Percentiles rank a stretch among this genome's conserved stretches.
phyloP scores from a whole-genome alignment of 2,113 vertebrate genomes.

The Urocynchramus pylzowi region DNA sequence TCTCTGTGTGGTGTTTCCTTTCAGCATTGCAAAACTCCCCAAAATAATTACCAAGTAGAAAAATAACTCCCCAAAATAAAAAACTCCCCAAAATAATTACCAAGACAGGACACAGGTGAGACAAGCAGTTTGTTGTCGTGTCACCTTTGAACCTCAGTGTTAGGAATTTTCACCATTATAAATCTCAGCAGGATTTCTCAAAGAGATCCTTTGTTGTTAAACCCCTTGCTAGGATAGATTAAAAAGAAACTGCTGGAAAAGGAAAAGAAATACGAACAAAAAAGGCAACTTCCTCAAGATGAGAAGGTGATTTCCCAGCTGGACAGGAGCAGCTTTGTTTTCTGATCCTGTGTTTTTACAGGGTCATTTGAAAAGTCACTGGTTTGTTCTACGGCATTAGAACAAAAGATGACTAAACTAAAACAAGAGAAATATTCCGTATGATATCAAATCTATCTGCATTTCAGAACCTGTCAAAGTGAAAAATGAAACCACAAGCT shows the following conservation, averaged over 20 bases:
- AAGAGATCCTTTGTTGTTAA: background rate
- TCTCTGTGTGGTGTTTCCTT: background rate
- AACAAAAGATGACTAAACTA: conserved; percentile 30
- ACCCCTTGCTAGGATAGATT: background rate
- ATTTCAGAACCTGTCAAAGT: conserved; percentile 73
- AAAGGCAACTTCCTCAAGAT: background rate
- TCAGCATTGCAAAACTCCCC: background rate
- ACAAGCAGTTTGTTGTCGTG: background rate
- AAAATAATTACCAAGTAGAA: background rate
- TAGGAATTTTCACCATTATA: background rate
- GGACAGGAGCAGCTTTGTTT: background rate
- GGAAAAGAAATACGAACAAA: background rate
- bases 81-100: background rate
- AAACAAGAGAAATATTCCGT: background rate
- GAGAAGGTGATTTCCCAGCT: background rate
- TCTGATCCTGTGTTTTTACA: background rate
- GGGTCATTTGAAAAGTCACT: background rate
- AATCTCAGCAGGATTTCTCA: background rate
- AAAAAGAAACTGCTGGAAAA: background rate
- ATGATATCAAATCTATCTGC: conserved; percentile 60
- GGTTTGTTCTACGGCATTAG: background rate
- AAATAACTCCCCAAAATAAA: background rate
- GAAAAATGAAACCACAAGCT: conserved; percentile 69
- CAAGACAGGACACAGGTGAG: background rate
- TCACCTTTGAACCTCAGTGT: background rate